Evolutionary conservation across 2,797 vertebrate species (phyloP), one percentile per base, ranked within the genome.

Genomic region (Vireo griseus): DNA sequence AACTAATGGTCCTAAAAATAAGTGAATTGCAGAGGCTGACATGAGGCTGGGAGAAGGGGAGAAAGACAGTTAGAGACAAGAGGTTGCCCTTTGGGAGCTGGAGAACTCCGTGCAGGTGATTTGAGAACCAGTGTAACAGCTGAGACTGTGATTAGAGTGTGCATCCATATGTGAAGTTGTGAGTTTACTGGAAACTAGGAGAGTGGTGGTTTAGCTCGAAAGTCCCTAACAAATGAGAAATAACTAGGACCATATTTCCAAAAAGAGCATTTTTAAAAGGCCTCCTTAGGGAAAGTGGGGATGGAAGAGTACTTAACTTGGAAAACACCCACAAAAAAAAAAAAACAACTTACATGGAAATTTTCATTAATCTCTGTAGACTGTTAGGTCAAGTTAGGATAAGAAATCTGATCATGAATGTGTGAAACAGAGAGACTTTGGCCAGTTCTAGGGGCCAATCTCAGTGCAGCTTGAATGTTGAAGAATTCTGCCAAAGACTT

Each of bases 171-270:
- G 78, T 77, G 72, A 91, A 92, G 50, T 29, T 81, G 62, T 35
- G 50, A 92, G 68, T 88, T 91, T 85, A 87, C 72, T 87, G 87
- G 87, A 89, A 96, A 92, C 26, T n/a, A 48, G 65, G 61, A 88
- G 44, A 79, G 50, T 51, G 68, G 20, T 92, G 45, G 40, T 78
- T 93, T 88, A 92, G 18, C 50, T 61, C 91, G 82, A 90, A 96
- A 94, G 89, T 88, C 58, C 62, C 79, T 51, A 88, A 77, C 61
- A 95, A 75, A 88, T 39, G 6, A 75, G 37, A 15, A 88, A 78
- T 88, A 81, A 86, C 75, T 50, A 62, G 54, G 79, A 88, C 44
- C 39, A 20, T 20, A 72, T 84, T 94, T 92, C 62, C 63, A 90
- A 68, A 86, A 69, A 52, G 24, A 21, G 8, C 35, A 31, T 69